A percentile compares a stretch with the other conserved stretches of the same genome.
Conservation (phyloP, 1,140 invertebrate genomes). For the Berghia stephanieae region DNA sequence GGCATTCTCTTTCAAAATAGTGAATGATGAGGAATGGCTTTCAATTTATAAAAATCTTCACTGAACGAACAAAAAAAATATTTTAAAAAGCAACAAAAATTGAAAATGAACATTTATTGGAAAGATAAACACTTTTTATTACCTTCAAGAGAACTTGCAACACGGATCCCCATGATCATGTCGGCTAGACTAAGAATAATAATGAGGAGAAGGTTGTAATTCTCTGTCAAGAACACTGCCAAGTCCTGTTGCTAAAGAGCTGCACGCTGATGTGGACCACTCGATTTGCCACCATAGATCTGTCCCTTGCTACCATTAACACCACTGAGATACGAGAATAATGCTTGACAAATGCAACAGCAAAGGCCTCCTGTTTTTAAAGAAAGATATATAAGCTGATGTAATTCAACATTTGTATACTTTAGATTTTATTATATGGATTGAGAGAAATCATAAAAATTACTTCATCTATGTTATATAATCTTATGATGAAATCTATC, state of each 20-base stretch:
- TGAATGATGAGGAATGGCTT: too few species aligned
- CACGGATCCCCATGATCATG: slow-evolving; percentile 92
- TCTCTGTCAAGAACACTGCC: slow-evolving; percentile 88
- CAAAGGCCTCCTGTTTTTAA: slow-evolving; percentile 85
- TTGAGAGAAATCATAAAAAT: too few species aligned
- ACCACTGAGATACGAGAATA: slow-evolving; percentile 93
- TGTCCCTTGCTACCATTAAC: slow-evolving; percentile 82
- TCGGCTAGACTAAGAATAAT: slow-evolving; percentile 93
- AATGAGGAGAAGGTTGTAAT: slow-evolving; percentile 88
- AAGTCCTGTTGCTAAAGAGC: slow-evolving; percentile 92
- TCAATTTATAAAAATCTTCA: too few species aligned
- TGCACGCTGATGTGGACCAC: slow-evolving; percentile 97
- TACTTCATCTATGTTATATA: too few species aligned
- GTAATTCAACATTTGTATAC: slow-evolving; percentile 1
- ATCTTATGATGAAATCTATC: too few species aligned
- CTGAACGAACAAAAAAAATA: too few species aligned
- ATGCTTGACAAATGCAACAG: slow-evolving; percentile 92
- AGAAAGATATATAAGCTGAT: slow-evolving; percentile 35
- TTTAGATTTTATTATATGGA: too few species aligned
- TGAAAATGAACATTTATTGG: not conserved
- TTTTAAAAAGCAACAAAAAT: not conserved
- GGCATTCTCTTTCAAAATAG: too few species aligned
- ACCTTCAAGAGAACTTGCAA: slow-evolving; percentile 87
- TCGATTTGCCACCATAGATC: slow-evolving; percentile 80
- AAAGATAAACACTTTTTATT: slow-evolving; percentile 30